Conservation (phyloP, 2,797 vertebrate genomes). For the Labeo calbasu region DNA sequence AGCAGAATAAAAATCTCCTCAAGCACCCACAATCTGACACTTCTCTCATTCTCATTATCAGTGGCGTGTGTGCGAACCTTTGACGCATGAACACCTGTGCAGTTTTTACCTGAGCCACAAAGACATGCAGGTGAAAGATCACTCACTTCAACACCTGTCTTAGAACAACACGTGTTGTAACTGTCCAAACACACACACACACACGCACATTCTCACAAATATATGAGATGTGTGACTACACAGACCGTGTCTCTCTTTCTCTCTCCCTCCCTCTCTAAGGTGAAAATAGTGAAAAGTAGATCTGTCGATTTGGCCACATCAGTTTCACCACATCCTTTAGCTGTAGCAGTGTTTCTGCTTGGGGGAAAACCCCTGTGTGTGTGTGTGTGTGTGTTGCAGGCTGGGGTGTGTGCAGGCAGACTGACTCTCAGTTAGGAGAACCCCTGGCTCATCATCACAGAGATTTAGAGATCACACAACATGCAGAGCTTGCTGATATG, state of each 20-base stretch:
- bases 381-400: slow-evolving; percentile 13
- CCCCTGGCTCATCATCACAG: slow-evolving; percentile 84
- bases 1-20: slow-evolving; percentile 3
- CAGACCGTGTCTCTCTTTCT: neutral
- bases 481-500: slow-evolving; percentile 33
- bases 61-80: slow-evolving; percentile 21
- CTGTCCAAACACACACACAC: slow-evolving; percentile 29
- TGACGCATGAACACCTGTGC: slow-evolving; percentile 74
- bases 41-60: neutral
- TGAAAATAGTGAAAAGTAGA: slow-evolving; percentile 31
- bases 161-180: slow-evolving; percentile 55
- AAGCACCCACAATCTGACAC: slow-evolving; percentile 20
- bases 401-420: slow-evolving; percentile 9
- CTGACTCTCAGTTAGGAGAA: slow-evolving; percentile 81
- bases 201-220: slow-evolving; percentile 13
- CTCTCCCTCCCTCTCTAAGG: slow-evolving; percentile 14
- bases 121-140: slow-evolving; percentile 70
- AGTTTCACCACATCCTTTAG: slow-evolving; percentile 32
- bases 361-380: slow-evolving; percentile 42
- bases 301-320: slow-evolving; percentile 36
- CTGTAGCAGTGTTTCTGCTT: slow-evolving; percentile 42
- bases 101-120: slow-evolving; percentile 57
- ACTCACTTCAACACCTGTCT: slow-evolving; percentile 73
- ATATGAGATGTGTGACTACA: neutral
- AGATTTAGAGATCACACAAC: slow-evolving; percentile 70